A percentile compares a stretch with the other conserved stretches of the same genome.
phyloP scores from a whole-genome alignment of 2,797 vertebrate genomes.

The Leontocebus nigricollis region DNA sequence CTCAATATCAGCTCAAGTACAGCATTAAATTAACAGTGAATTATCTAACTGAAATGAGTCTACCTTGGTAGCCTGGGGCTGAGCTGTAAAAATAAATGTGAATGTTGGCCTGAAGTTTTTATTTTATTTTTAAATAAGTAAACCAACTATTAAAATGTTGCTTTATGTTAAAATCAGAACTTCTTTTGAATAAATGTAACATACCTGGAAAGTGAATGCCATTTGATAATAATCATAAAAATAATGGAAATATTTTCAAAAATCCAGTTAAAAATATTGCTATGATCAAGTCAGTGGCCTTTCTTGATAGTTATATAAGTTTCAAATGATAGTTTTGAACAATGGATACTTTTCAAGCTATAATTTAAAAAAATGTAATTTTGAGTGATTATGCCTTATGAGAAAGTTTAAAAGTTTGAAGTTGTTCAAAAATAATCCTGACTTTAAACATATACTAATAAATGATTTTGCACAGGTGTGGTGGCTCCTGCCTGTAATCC shows the following conservation, averaged over 20 bases:
- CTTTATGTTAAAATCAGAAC: slow-evolving; percentile 58
- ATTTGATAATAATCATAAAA: slow-evolving; percentile 58
- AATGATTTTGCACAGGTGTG: too few relatives aligned
- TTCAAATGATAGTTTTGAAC: slow-evolving; percentile 34
- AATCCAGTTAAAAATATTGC: slow-evolving; percentile 52
- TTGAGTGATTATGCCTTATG: neutral
- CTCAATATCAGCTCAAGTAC: slow-evolving; percentile 74
- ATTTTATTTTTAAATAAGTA: slow-evolving; percentile 65
- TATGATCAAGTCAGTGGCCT: slow-evolving; percentile 24
- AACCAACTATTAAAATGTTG: slow-evolving; percentile 55
- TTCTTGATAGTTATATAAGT: neutral
- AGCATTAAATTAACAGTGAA: slow-evolving; percentile 75
- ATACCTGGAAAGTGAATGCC: slow-evolving; percentile 20
- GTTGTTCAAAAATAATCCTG: slow-evolving; percentile 42
- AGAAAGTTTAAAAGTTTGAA: slow-evolving; percentile 47
- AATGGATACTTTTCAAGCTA: slow-evolving; percentile 14
- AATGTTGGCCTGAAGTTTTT: slow-evolving; percentile 49
- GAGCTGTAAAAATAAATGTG: slow-evolving; percentile 72
- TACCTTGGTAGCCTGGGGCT: slow-evolving; percentile 60
- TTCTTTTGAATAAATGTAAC: slow-evolving; percentile 65
- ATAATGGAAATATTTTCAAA: slow-evolving; percentile 49
- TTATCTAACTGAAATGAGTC: slow-evolving; percentile 69
- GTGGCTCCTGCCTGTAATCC: too few relatives aligned
- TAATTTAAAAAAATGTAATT: neutral
- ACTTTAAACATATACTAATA: slow-evolving; percentile 23